phyloP scores from a whole-genome alignment of 2,888 invertebrate species.

The Amiota minor region DNA sequence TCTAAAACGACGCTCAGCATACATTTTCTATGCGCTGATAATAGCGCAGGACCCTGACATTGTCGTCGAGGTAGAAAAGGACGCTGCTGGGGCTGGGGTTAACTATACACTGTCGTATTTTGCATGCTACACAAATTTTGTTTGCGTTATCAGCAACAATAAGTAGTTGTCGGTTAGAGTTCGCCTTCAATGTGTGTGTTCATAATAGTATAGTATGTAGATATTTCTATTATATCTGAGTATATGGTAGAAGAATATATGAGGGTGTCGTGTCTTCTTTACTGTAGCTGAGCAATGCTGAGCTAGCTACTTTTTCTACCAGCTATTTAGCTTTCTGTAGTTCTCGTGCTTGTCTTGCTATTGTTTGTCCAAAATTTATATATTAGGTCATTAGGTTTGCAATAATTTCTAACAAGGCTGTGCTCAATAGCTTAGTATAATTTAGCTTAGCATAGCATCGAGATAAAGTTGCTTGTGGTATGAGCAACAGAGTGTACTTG shows the following conservation, averaged over 20 bases:
- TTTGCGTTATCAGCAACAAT: conserved; percentile 28
- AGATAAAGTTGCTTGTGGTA: conserved; percentile 6
- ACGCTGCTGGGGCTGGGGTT: background rate
- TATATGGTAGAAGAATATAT: too few relatives aligned
- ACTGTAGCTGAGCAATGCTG: too few relatives aligned
- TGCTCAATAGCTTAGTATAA: conserved; percentile 21
- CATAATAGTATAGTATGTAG: background rate
- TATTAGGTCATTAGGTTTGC: conserved; percentile 65
- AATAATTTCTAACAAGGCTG: conserved; percentile 54
- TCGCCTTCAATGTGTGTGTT: background rate
- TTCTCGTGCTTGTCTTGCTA: conserved; percentile 9
- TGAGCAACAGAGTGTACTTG: too few relatives aligned
- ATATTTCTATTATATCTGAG: too few relatives aligned
- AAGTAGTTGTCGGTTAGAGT: conserved; percentile 24
- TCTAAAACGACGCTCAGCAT: conserved; percentile 34
- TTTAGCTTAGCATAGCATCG: background rate
- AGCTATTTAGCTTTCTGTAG: too few relatives aligned
- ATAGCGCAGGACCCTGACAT: background rate
- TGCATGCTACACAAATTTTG: conserved; percentile 51
- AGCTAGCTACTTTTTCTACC: too few relatives aligned
- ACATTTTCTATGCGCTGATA: conserved; percentile 35
- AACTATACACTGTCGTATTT: conserved; percentile 43
- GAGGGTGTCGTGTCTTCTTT: too few relatives aligned
- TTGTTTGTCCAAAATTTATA: conserved; percentile 58
- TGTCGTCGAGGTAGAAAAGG: background rate